Base-by-base conservation (phyloP, 1,140 invertebrate genomes). In the Cecropterus lyciades region DNA sequence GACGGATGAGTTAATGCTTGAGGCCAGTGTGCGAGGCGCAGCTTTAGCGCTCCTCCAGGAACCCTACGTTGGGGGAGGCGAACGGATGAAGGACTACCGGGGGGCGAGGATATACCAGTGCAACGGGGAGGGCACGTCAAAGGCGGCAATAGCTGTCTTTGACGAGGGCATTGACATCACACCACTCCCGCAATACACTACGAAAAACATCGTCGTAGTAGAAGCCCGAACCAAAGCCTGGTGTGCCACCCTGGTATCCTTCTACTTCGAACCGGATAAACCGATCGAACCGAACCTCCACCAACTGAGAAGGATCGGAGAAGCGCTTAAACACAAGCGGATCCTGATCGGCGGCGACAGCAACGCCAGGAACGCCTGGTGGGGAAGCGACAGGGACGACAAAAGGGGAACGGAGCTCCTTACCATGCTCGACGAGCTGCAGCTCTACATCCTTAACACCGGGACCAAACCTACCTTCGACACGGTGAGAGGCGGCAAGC, bases 81-180 rank as follows among this genome's bases (percentile, higher is more conserved):
- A 7, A 14, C 4, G 20, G 13, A 20, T 27, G 17, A 13, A 14
- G 11, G 13, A 42, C 9, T 40, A 30, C 10, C 13, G 11, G 13
- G 56, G 56, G 0, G 16, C 13, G 7, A 1, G 53, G 10, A 16
- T 56, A 11, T 42, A 17, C 53, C 53, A 56, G 40, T 56, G 53
- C n/a, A 11, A 1, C 20, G 33, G 53, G 1, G 17, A 11, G 8
- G 33, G 16, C 2, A 42, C 37, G 0, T 14, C 37, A 3, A 56
- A 56, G 37, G 33, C 37, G 1, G 46, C 46, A 3, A 53, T 53
- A 37, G 51, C 13, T 0, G 51, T 53, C 24, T 10, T 53, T n/a
- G 30, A 53, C 30, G 11, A 4, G 1, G 7, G 37, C n/a, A 6
- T 53, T 0, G 9, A 4, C 4, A n/a, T 53, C 1, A 33, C 3